Evolutionary conservation across 2,113 vertebrate genomes (phyloP), one percentile per base, ranked within the genome.

Genomic region (Rutilus rutilus): DNA sequence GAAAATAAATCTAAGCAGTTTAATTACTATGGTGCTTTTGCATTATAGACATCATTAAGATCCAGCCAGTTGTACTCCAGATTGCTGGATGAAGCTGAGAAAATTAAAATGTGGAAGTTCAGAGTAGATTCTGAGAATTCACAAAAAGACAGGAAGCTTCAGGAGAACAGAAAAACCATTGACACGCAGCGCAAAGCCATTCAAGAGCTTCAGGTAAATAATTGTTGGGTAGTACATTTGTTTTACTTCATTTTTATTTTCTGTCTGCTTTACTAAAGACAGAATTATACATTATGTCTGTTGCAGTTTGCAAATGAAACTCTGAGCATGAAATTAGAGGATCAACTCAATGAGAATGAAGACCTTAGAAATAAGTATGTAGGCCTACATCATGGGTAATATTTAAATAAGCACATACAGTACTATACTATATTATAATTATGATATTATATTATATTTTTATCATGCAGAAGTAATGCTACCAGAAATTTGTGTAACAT

Each of bases 241-340:
- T 36, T n/a, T 54, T 36, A 1, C 19, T 71, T 39, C 21, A 8
- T 17, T 52, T 54, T 6, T 19, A 6, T 50, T 36, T 57, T 79
- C 45, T 17, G 23, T 25, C 23, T 15, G 23, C 23, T 14, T 74
- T 23, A 74, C 23, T 45, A 25, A 74, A 74, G 21, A 45, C 1
- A n/a, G 10, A 73, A 74, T 74, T 25, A n/a, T 74, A 12, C 47
- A 15, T 57, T 57, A 78, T 36, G 47, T 57, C 27, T 5, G 19
- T 91, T 89, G 78, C 90, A 99, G 97, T 96, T 99, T 95, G 96
- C 95, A 96, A 98, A 97, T 93, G 97, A 98, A 94, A 96, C 93
- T 89, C 94, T 99, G 78, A 97, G 92, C 90, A 93, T 97, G 87
- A 97, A 97, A 91, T 92, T 99, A 91, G 97, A 98, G 92, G 96